Evolutionary conservation across 2,113 vertebrate species (phyloP).

Genomic region (Eulemur macaco): DNA sequence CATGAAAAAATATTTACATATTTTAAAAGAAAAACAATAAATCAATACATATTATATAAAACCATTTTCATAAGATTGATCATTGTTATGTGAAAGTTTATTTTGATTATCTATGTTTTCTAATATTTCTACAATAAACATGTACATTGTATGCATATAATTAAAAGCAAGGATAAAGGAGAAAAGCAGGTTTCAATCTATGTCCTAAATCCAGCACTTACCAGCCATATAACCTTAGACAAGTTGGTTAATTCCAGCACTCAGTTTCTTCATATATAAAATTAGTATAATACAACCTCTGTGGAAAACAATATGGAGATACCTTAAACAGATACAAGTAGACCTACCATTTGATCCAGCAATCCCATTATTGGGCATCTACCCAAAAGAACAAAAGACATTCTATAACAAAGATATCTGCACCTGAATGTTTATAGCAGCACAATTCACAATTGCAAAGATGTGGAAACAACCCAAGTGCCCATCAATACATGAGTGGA

Average conservation of each 20-base stretch:
- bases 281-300: neutral
- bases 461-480: too few relatives aligned
- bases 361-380: too few relatives aligned
- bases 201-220: neutral
- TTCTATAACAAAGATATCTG: too few relatives aligned
- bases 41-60: neutral
- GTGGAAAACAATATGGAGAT: too few relatives aligned
- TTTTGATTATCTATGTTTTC: neutral
- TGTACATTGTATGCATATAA: neutral
- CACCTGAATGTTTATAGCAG: too few relatives aligned
- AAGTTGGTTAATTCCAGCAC: neutral
- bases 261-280: neutral
- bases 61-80: neutral
- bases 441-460: too few relatives aligned
- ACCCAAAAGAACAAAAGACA: too few relatives aligned
- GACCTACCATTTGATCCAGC: too few relatives aligned
- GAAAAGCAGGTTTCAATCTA: neutral
- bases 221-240: neutral
- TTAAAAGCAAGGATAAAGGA: neutral
- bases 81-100: neutral
- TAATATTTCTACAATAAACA: neutral
- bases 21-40: constrained; percentile 8
- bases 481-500: too few relatives aligned
- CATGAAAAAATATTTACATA: neutral
- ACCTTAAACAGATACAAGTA: too few relatives aligned